Percentiles rank a stretch among this genome's conserved stretches.
These are phyloP conservation scores for Cephalopholis sonnerati DNA, from an alignment of 2,113 vertebrate species.

Conservation along the genomic window DNA sequence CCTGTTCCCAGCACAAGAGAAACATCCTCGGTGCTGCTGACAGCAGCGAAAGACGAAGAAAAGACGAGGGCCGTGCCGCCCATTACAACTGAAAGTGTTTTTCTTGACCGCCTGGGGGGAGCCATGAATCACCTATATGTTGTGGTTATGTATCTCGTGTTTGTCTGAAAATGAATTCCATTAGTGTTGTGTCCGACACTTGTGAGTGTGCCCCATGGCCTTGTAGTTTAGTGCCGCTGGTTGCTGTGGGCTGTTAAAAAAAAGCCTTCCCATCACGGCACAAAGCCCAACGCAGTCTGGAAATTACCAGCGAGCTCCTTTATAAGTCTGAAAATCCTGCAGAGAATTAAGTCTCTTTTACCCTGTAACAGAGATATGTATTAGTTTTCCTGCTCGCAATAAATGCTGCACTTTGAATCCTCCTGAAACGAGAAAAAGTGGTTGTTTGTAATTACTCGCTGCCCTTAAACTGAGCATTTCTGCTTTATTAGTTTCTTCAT, in stretches of 20 bases:
- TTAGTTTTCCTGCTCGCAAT: not conserved
- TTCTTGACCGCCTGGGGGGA: conserved; percentile 15
- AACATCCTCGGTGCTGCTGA: conserved; percentile 7
- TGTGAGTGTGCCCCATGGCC: conserved; percentile 2
- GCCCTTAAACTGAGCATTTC: conserved; percentile 15
- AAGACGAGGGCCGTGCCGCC: conserved; percentile 3
- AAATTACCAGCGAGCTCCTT: conserved; percentile 11
- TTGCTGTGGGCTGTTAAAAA: conserved; percentile 32
- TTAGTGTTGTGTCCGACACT: conserved; percentile 29
- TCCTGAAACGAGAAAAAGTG: conserved; percentile 33
- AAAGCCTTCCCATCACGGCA: conserved; percentile 22
- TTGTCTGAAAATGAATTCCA: conserved; percentile 49
- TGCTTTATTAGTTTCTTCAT: conserved; percentile 5
- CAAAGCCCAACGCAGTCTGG: conserved; percentile 21
- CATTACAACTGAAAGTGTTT: conserved; percentile 26
- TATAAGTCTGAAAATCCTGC: conserved; percentile 30
- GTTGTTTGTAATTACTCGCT: conserved; percentile 20
- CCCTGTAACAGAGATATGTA: not conserved
- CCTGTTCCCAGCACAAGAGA: not conserved
- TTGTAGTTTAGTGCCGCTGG: conserved; percentile 26
- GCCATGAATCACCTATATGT: conserved; percentile 31
- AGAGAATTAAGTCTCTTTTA: not conserved
- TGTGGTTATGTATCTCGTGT: conserved; percentile 32
- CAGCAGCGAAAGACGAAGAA: conserved; percentile 3
- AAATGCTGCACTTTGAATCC: conserved; percentile 4